These are phyloP conservation scores for Petroica traversi DNA, from an alignment of 2,113 vertebrate genomes.

Conservation along the genomic window DNA sequence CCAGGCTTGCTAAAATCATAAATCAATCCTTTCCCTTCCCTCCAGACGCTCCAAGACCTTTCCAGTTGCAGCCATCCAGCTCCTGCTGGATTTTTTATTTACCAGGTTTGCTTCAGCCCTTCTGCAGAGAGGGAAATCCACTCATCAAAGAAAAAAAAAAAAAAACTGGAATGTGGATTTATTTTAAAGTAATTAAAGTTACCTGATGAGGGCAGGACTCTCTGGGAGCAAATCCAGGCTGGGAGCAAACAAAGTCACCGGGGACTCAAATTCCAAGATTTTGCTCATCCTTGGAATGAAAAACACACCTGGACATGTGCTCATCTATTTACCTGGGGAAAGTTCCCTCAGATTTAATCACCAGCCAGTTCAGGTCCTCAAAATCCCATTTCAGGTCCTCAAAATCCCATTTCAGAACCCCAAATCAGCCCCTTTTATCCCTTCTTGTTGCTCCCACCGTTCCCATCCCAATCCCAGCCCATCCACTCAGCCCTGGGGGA, in stretches of 20 bases:
- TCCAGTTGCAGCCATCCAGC: conserved; percentile 40
- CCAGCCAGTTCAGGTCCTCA: background rate
- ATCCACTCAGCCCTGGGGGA: background rate
- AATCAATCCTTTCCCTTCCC: conserved; percentile 69
- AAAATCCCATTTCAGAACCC: background rate
- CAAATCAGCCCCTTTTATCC: background rate
- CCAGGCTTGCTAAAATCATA: conserved; percentile 67
- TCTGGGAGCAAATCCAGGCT: background rate
- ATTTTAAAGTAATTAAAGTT: background rate
- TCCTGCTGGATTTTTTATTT: background rate
- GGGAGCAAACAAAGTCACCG: background rate
- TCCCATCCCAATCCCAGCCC: background rate
- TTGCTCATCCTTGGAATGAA: background rate
- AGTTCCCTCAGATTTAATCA: background rate
- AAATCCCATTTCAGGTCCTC: background rate
- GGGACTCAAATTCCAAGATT: background rate
- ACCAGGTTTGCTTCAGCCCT: background rate
- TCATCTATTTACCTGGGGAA: background rate
- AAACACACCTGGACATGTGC: fast-evolving
- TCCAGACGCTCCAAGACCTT: conserved; percentile 18
- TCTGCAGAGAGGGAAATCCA: background rate
- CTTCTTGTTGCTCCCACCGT: background rate
- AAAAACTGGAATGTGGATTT: background rate
- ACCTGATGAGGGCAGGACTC: fast-evolving
- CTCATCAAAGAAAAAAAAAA: background rate